Evolutionary conservation across 2,113 vertebrate species (phyloP), one percentile per base, ranked within the genome.

Genomic region (Podocnemis expansa): DNA sequence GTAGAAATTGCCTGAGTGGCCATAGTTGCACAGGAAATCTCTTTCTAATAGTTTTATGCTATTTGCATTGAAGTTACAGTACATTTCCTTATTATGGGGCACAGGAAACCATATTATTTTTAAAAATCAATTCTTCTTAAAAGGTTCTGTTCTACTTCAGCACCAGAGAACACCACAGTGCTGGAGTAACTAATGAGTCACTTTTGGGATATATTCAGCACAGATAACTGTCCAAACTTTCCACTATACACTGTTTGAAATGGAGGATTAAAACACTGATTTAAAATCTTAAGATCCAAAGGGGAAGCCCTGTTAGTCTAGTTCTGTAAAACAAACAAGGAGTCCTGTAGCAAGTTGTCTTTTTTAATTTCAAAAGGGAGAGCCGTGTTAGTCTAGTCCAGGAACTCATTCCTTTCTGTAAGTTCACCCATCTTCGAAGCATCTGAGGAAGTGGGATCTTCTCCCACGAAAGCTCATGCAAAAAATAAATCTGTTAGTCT

Each of bases 11-110:
- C 25, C 17, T 11, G 34, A 90, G 60, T 89, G 4, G 25, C 52
- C 9, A 83, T 79, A 19, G 16, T 56, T 93, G 73, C 43, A 83
- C 31, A 84, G 89, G 88, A 95, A 95, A 96, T 96, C 1, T 78
- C 78, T 81, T 93, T 95, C 83, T 91, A 94, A 95, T 94, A n/a
- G 27, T 89, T 96, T 96, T 87, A 96, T 95, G 16, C 70, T 5
- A 47, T 96, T 94, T 96, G 29, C 89, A 85, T 78, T 90, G 79
- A 93, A 67, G 41, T 93, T 85, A 85, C 17, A 89, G 78, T 87
- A 55, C 70, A 95, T 94, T 95, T 96, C 93, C 95, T 93, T 85
- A 84, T 38, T 67, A 79, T 29, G 84, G 24, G 10, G 8, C 16
- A 87, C 82, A 91, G 91, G 83, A 94, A 96, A 96, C 94, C 70